Conservation (phyloP, 2,113 vertebrate species). For the Gambusia holbrooki region DNA sequence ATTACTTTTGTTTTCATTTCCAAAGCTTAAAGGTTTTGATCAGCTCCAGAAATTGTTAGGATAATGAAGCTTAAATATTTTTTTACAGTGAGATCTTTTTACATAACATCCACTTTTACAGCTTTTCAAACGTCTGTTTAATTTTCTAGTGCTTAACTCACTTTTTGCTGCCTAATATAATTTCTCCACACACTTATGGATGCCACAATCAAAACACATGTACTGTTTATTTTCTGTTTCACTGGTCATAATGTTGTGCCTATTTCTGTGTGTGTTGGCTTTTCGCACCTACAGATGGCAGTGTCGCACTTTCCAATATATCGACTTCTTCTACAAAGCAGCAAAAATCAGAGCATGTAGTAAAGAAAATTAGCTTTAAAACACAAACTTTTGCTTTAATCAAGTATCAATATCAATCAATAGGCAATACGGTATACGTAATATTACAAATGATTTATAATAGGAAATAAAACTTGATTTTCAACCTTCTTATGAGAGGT, state of each 20-base stretch:
- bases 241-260: no score
- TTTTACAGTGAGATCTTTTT: no score
- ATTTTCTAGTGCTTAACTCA: neutral
- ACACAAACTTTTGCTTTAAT: neutral
- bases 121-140: neutral
- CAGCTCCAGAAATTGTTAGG: no score
- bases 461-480: neutral
- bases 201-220: neutral
- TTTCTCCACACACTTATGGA: neutral
- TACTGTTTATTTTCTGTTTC: neutral
- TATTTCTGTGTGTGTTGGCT: neutral
- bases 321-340: neutral
- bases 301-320: conserved; percentile 15
- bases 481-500: neutral
- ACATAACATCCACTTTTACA: neutral
- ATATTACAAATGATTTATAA: neutral
- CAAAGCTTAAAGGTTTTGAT: neutral
- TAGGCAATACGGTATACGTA: neutral
- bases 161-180: neutral
- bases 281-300: conserved; percentile 44
- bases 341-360: neutral
- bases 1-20: neutral
- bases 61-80: no score
- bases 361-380: neutral
- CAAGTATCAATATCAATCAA: neutral